Conservation (phyloP, 2,888 invertebrate genomes). For the Drosophila fungiperda region DNA sequence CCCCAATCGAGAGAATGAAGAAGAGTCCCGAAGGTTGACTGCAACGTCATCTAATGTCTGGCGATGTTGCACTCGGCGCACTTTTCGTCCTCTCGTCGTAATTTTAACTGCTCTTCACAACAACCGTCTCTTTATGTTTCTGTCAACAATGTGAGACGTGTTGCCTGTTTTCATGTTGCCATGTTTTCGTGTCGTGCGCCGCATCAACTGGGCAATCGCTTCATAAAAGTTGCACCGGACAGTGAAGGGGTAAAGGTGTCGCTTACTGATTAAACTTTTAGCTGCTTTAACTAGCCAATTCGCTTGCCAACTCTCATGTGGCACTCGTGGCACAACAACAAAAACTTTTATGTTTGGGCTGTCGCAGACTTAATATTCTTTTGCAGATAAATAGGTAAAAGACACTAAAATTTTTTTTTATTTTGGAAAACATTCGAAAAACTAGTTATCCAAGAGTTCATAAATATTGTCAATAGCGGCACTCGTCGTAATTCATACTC, state of each 20-base stretch:
- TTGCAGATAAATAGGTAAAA: not conserved
- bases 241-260: constrained; percentile 20
- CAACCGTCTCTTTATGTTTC: constrained; percentile 70
- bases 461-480: not conserved
- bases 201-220: constrained; percentile 53
- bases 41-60: constrained; percentile 19
- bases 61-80: constrained; percentile 7
- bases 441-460: not conserved
- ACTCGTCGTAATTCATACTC: too few relatives aligned
- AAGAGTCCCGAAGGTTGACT: constrained; percentile 24
- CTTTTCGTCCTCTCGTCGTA: constrained; percentile 31
- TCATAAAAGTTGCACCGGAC: constrained; percentile 52
- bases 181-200: constrained; percentile 32
- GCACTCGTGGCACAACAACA: constrained; percentile 37
- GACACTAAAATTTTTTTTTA: too few relatives aligned
- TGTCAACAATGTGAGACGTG: constrained; percentile 76
- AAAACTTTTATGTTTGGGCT: not conserved
- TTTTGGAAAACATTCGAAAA: not conserved
- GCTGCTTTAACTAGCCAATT: constrained; percentile 48
- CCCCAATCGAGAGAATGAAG: constrained; percentile 33
- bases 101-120: constrained; percentile 67
- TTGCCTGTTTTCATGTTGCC: constrained; percentile 16
- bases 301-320: constrained; percentile 36
- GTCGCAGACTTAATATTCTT: not conserved
- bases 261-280: constrained; percentile 64